phyloP scores from a whole-genome alignment of 2,113 vertebrate genomes.

The Thinocorus orbignyianus region DNA sequence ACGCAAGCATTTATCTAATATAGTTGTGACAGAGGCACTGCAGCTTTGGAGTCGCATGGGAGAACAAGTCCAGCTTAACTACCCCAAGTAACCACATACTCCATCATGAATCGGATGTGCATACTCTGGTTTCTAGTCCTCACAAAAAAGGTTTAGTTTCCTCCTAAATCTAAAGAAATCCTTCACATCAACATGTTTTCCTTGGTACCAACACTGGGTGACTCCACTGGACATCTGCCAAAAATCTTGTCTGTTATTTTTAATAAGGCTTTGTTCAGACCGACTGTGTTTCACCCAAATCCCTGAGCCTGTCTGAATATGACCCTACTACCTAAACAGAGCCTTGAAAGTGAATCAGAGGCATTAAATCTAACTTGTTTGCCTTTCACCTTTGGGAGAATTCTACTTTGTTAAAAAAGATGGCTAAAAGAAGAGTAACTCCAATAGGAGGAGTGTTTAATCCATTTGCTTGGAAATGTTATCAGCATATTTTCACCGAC shows the following conservation, averaged over 20 bases:
- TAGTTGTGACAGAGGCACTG: background rate
- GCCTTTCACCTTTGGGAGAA: background rate
- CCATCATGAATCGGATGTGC: background rate
- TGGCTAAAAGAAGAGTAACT: background rate
- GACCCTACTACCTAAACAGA: background rate
- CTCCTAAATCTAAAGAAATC: background rate
- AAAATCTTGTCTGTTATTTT: background rate
- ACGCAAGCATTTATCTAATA: background rate
- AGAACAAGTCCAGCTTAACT: background rate
- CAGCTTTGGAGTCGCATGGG: background rate
- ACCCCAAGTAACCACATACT: background rate
- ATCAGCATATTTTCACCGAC: background rate
- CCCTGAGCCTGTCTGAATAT: background rate
- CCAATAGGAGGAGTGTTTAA: background rate
- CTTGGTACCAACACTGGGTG: background rate
- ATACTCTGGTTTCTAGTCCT: background rate
- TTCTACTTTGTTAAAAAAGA: background rate
- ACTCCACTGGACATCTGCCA: background rate
- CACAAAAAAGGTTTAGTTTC: background rate
- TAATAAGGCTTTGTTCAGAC: background rate
- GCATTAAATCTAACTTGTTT: background rate
- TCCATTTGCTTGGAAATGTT: background rate
- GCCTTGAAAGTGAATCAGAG: background rate
- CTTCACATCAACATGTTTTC: background rate
- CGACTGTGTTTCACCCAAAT: background rate